phyloP scores from a whole-genome alignment of 2,113 vertebrate genomes.

The Nipponia nippon region DNA sequence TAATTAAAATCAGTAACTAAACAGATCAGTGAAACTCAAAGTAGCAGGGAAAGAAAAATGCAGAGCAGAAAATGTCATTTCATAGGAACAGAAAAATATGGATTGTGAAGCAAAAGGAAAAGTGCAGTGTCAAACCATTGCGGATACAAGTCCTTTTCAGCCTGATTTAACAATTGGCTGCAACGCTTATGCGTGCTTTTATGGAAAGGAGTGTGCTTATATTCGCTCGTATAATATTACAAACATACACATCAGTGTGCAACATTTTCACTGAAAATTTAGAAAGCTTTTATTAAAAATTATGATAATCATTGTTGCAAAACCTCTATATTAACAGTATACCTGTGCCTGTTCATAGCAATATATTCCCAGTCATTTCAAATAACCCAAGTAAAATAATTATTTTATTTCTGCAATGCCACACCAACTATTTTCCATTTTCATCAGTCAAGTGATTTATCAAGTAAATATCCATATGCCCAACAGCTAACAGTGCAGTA shows the following conservation, averaged over 20 bases:
- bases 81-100: background rate
- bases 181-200: background rate
- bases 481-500: background rate
- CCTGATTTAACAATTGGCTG: background rate
- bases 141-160: background rate
- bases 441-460: background rate
- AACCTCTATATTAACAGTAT: background rate
- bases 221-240: background rate
- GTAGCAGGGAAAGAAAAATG: background rate
- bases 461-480: background rate
- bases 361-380: background rate
- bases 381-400: background rate
- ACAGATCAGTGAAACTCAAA: background rate
- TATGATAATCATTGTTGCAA: rapidly evolving
- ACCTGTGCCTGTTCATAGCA: background rate
- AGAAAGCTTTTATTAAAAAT: background rate
- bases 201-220: background rate
- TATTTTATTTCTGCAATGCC: background rate
- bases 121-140: background rate
- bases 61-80: background rate
- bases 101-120: background rate
- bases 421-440: background rate
- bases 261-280: background rate
- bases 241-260: background rate
- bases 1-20: background rate